phyloP scores from a whole-genome alignment of 2,113 vertebrate species.

The Phoenicopterus ruber region DNA sequence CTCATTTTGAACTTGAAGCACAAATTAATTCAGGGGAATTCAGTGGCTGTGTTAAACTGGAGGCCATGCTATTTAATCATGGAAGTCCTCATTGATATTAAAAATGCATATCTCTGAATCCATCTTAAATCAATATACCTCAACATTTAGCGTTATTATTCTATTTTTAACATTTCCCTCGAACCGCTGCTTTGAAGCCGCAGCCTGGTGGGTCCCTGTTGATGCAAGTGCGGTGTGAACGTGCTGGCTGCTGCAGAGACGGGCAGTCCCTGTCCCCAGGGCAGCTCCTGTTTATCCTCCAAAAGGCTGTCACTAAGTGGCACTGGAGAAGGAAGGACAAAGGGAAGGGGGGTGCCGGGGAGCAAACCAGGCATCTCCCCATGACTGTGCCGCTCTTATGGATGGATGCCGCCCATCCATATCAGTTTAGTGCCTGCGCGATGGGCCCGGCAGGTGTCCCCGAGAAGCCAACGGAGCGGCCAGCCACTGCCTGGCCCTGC shows the following conservation, averaged over 20 bases:
- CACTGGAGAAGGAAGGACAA: not conserved
- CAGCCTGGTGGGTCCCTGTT: not conserved
- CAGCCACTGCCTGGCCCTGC: not conserved
- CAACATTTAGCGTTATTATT: not conserved
- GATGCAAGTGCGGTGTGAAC: not conserved
- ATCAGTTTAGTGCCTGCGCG: not conserved
- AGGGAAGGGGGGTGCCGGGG: fast-evolving
- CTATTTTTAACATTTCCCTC: not conserved
- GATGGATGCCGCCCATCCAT: no score
- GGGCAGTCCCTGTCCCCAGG: not conserved
- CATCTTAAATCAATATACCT: not conserved
- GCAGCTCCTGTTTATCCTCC: not conserved
- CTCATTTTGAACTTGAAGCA: slow-evolving; percentile 9
- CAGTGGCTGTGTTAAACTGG: not conserved
- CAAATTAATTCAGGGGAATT: not conserved
- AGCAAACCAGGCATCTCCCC: no score
- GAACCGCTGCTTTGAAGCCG: not conserved
- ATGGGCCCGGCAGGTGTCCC: not conserved
- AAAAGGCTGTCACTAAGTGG: not conserved
- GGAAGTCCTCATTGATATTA: not conserved
- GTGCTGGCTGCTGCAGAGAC: not conserved
- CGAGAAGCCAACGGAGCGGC: not conserved
- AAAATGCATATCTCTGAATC: not conserved
- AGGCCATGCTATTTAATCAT: not conserved
- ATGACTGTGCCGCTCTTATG: not conserved